These are phyloP conservation scores for Xenopus tropicalis DNA, from an alignment of 2,113 vertebrate genomes.

Conservation along the genomic window UCB_Xtro_10.0 CM004446.2:128874501-128875000, in stretches of 20 bases:
- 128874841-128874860: conserved; percentile 90
- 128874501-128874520: neutral
- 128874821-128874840: conserved; percentile 90
- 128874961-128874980: conserved; percentile 64
- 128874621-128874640: too few relatives aligned
- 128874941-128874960: conserved; percentile 58
- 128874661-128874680: too few relatives aligned
- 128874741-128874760: too few relatives aligned
- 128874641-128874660: too few relatives aligned
- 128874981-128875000: conserved; percentile 83
- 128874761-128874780: conserved; percentile 86
- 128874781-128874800: conserved; percentile 98
- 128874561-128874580: too few relatives aligned
- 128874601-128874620: too few relatives aligned
- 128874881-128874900: conserved; percentile 87
- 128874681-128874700: too few relatives aligned
- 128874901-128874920: conserved; percentile 76
- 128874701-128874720: too few relatives aligned
- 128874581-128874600: too few relatives aligned
- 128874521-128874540: too few relatives aligned
- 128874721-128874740: too few relatives aligned
- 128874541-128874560: too few relatives aligned
- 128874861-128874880: conserved; percentile 97
- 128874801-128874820: conserved; percentile 93
- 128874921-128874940: conserved; percentile 74